Evolutionary conservation across 2,113 vertebrate genomes (phyloP), one percentile per base, ranked within the genome.

Genomic region (Zootoca vivipara): DNA sequence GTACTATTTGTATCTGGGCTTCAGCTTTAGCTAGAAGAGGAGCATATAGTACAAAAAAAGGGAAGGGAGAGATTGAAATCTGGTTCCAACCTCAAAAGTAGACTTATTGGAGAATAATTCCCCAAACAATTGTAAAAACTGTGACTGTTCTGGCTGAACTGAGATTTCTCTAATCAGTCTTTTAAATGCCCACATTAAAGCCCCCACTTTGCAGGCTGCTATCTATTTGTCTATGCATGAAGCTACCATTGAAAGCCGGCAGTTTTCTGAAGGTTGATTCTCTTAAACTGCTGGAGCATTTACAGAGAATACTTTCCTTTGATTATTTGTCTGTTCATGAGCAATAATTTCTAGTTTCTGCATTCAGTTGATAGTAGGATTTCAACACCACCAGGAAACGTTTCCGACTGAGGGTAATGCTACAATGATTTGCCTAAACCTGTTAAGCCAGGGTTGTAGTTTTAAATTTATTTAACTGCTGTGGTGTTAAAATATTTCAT

Each of bases 311-410:
- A 64, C 10, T 91, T 94, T 94, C 91, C 86, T 86, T 88, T 87
- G 79, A 82, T 89, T 40, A 93, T 94, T 91, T 95, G 82, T 92
- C 89, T 93, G 93, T 93, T 93, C 70, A 93, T 92, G 80, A 87
- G 28, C 85, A 89, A 67, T 82, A 93, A 93, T 94, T 86, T 92
- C n/a, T 75, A 67, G 86, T 94, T 87, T 75, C 91, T 94, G 90
- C 93, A 85, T 91, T 94, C 87, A 84, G 89, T 83, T 92, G 90
- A 94, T 94, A 94, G 88, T 82, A 35, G 79, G 52, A 85, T 94
- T 91, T 91, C 86, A 93, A 93, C 87, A 86, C 82, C 64, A 42
- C 88, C 93, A 94, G 95, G 93, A 94, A 91, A 88, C 46, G 0
- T 1, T 75, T 89, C 81, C 24, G 0, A 81, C 93, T 89, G 18